Evolutionary conservation across 2,797 vertebrate genomes (phyloP).

Genomic region (Ctenopoma multispine): DNA sequence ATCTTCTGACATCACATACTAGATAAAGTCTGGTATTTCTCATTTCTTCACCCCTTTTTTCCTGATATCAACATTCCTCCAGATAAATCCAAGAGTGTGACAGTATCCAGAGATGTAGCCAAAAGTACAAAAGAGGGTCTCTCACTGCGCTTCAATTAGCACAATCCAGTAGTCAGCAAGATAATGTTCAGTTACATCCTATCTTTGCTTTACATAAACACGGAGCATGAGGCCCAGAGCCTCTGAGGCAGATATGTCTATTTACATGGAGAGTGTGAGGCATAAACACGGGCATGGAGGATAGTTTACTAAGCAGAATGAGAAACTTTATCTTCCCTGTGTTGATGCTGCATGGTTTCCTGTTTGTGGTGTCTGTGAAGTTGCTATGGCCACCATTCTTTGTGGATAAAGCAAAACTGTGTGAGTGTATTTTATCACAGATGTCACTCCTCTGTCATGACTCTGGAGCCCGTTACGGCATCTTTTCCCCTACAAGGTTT

Average conservation of each 20-base stretch:
- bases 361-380: constrained; percentile 25
- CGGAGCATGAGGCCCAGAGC: constrained; percentile 57
- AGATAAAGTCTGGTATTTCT: constrained; percentile 63
- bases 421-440: constrained; percentile 13
- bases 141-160: constrained; percentile 78
- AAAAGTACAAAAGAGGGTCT: constrained; percentile 60
- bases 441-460: constrained; percentile 24
- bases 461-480: constrained; percentile 9
- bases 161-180: constrained; percentile 67
- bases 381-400: constrained; percentile 23
- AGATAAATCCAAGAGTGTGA: constrained; percentile 65
- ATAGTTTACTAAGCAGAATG: constrained; percentile 23
- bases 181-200: constrained; percentile 72
- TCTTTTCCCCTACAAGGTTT: constrained; percentile 53
- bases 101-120: constrained; percentile 74
- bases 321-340: constrained; percentile 20
- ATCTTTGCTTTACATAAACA: constrained; percentile 78
- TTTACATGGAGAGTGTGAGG: constrained; percentile 62
- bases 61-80: constrained; percentile 66
- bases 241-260: constrained; percentile 61
- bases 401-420: background rate
- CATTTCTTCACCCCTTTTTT: constrained; percentile 48
- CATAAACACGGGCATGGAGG: constrained; percentile 61
- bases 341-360: constrained; percentile 15
- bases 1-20: constrained; percentile 54